These are phyloP conservation scores for Liodrosophila aerea DNA, from an alignment of 2,888 invertebrate species.

Conservation along the genomic window DNA sequence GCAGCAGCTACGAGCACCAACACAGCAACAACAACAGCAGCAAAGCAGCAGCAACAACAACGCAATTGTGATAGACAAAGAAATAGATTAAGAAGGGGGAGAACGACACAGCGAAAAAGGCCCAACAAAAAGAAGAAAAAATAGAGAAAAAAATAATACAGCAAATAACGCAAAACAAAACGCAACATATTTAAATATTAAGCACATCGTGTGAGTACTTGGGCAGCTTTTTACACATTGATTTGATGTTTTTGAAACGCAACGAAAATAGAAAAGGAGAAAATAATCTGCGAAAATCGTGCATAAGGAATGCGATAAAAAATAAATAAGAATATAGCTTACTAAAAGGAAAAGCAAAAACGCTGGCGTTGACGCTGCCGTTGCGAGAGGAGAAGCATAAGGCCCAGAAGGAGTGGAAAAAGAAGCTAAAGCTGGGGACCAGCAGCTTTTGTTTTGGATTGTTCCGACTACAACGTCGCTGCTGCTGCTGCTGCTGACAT, in stretches of 20 bases:
- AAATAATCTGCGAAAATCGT: constrained; percentile 33
- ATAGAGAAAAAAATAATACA: constrained; percentile 19
- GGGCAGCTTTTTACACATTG: constrained; percentile 45
- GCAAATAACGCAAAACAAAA: constrained; percentile 50
- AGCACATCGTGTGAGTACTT: constrained; percentile 49
- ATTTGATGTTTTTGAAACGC: constrained; percentile 46
- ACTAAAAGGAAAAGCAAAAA: constrained; percentile 33
- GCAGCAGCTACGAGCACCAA: constrained; percentile 42
- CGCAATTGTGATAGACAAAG: constrained; percentile 79
- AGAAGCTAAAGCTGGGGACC: constrained; percentile 40
- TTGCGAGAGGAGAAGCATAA: constrained; percentile 22
- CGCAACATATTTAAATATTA: constrained; percentile 51
- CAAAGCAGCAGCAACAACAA: constrained; percentile 64
- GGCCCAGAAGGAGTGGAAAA: constrained; percentile 29
- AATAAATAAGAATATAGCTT: constrained; percentile 58
- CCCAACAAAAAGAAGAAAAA: constrained; percentile 30
- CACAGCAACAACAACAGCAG: constrained; percentile 48
- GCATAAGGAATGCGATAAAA: constrained; percentile 52
- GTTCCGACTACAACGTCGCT: constrained; percentile 40
- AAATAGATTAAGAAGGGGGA: constrained; percentile 71
- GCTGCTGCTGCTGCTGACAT: constrained; percentile 46
- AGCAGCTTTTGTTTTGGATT: constrained; percentile 53
- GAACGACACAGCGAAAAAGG: constrained; percentile 41
- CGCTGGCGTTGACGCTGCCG: constrained; percentile 27
- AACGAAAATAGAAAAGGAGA: constrained; percentile 53